phyloP scores from a whole-genome alignment of 2,797 vertebrate genomes.

The Gallinago solitaria region DNA sequence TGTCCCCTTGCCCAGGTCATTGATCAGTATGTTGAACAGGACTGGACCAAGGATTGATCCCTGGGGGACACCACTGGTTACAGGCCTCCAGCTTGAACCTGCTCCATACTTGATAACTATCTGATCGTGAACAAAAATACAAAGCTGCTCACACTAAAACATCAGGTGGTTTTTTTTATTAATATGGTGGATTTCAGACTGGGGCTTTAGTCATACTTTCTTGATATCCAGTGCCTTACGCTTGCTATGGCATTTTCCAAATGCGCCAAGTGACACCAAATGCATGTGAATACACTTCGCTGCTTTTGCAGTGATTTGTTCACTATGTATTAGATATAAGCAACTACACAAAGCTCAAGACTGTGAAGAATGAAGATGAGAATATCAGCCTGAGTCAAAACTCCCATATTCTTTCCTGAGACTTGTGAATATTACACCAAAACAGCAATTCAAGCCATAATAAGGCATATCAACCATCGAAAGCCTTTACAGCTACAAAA shows the following conservation, averaged over 20 bases:
- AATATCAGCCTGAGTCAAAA: neutral
- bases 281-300: rapidly evolving
- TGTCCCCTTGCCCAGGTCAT: too few species aligned
- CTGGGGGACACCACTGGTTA: too few species aligned
- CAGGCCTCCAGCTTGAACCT: too few species aligned
- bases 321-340: neutral
- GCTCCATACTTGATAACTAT: neutral
- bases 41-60: too few species aligned
- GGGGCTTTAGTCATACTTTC: neutral
- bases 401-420: neutral
- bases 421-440: neutral
- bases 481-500: neutral
- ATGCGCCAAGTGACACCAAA: neutral
- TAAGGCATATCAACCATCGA: neutral
- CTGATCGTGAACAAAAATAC: neutral
- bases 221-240: neutral
- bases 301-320: neutral
- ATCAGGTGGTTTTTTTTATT: neutral
- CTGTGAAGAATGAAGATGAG: neutral
- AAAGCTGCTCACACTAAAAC: neutral
- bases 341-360: neutral
- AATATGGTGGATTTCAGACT: neutral
- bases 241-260: neutral
- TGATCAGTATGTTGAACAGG: too few species aligned
- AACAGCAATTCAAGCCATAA: neutral